Percentiles rank a stretch among this genome's conserved stretches.
Evolutionary conservation across 2,113 vertebrate species (phyloP).

Genomic region (Gymnocephalus cernua): DNA sequence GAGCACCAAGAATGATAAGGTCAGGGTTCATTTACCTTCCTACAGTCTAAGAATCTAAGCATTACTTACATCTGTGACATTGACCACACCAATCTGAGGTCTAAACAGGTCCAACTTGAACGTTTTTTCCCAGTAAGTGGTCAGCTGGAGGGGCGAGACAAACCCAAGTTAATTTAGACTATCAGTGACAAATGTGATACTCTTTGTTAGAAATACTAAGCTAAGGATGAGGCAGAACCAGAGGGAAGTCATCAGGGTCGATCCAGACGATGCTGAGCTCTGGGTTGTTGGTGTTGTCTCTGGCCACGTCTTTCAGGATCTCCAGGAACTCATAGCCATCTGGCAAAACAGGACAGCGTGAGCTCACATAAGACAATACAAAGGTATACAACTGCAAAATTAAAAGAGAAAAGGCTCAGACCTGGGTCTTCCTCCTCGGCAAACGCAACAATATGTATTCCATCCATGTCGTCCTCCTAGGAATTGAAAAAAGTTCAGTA

Average conservation of each 20-base stretch:
- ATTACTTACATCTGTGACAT: constrained; percentile 94
- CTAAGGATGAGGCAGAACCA: constrained; percentile 81
- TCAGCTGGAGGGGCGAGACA: constrained; percentile 85
- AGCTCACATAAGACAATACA: not conserved
- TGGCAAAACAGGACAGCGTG: constrained; percentile 59
- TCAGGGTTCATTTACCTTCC: too few species aligned
- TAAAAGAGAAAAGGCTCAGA: constrained; percentile 60
- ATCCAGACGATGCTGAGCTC: constrained; percentile 98
- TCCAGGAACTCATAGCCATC: constrained; percentile 98
- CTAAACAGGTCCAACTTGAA: constrained; percentile 95
- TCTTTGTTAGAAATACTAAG: not conserved
- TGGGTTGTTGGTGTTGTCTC: constrained; percentile 96
- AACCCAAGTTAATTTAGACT: not conserved
- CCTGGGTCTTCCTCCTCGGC: constrained; percentile 98
- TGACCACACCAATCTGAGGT: constrained; percentile 97
- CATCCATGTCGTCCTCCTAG: constrained; percentile 96
- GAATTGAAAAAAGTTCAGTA: not conserved
- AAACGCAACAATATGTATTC: constrained; percentile 97
- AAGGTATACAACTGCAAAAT: not conserved
- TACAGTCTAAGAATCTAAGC: not conserved
- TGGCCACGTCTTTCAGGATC: constrained; percentile 96
- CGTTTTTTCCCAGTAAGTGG: constrained; percentile 98
- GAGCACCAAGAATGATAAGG: not conserved
- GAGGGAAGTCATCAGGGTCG: constrained; percentile 95
- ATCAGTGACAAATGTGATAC: not conserved